Evolutionary conservation across 2,888 invertebrate genomes (phyloP), one percentile per base, ranked within the genome.

Genomic region (Noctua fimbriata): DNA sequence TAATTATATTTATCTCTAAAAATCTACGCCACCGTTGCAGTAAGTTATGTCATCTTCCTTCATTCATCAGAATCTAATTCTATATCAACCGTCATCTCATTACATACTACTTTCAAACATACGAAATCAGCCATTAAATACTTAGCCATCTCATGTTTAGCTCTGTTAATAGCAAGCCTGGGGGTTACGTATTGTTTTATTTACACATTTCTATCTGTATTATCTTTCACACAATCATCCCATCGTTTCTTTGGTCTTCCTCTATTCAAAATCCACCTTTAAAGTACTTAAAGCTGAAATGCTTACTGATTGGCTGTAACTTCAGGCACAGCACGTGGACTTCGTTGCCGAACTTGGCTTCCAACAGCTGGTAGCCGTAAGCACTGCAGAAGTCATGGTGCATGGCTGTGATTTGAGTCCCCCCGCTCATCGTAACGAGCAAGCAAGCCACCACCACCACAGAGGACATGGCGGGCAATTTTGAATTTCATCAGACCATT

Each of bases 311-410:
- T 41, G 93, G 86, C 47, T 89, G 89, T 69, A 91, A 82, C 80
- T 93, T 94, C 78, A 96, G 87, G 75, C 96, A 96, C 9, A 96
- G 89, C 84, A 91, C 86, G 85, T 96, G 93, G 0, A 77, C 86
- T 81, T 96, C 95, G 5, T 90, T 92, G 2, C 94, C 94, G 75
- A 96, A 96, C 79, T 90, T 94, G 0, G 92, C 96, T 69, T 92
- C 88, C 0, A 95, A 82, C 16, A 95, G 79, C 24, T 89, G 87
- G 77, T 94, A 93, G 0, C 95, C 96, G 14, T 92, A 91, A 0
- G 89, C 87, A 65, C 85, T 92, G 89, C 94, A 94, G 1, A 88
- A 70, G 0, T 52, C 72, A 47, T 89, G 87, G 4, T 44, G 73
- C 24, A 55, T 44, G 1, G 24, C 16, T 9, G 47, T 76, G 28